Evolutionary conservation across 1,140 invertebrate species (phyloP), one percentile per base, ranked within the genome.

Genomic region (Acyrthosiphon pisum): DNA sequence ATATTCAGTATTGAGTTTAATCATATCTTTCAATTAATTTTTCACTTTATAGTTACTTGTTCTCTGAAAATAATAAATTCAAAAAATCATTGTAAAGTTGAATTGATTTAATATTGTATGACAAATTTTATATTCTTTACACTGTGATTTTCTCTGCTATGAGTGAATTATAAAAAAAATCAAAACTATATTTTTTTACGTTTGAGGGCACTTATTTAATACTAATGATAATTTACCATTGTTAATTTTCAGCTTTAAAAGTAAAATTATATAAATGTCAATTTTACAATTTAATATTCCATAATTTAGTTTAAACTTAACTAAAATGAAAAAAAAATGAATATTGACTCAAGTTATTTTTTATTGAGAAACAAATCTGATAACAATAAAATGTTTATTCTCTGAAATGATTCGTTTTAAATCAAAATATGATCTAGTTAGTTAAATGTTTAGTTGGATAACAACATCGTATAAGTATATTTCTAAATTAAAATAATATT

Each of bases 131-230:
- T 90, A 90, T 90, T 41, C 23, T 44, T 60, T 60, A 20, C 30
- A 30, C 20, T 50, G 90, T 90, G 37, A 60, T 60, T 60, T 68
- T 68, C 22, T 50, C 37, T 90, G 56, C 26, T 90, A 6, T 37
- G 22, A 83, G 81, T 83, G 23, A 14, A 83, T 92, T 37, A n/a
- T n/a, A 14, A n/a, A n/a, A n/a, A 76, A n/a, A 76, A n/a, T n/a
- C 14, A 50, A 83, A 83, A 83, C 20, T 50, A 26, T 92, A 81
- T 92, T 92, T 92, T 92, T 92, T 81, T 92, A 83, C n/a, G 6
- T 92, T 35, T 1, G 48, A 14, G 0, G 6, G n/a, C 30, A n/a
- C 14, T n/a, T 46, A 14, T 81, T 81, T 50, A 83, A 83, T 50
- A 81, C 35, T 35, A 50, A 22, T 92, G 2, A 92, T 35, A 83